Evolutionary conservation across 2,888 invertebrate species (phyloP).

Genomic region (Octonoba sinensis): DNA sequence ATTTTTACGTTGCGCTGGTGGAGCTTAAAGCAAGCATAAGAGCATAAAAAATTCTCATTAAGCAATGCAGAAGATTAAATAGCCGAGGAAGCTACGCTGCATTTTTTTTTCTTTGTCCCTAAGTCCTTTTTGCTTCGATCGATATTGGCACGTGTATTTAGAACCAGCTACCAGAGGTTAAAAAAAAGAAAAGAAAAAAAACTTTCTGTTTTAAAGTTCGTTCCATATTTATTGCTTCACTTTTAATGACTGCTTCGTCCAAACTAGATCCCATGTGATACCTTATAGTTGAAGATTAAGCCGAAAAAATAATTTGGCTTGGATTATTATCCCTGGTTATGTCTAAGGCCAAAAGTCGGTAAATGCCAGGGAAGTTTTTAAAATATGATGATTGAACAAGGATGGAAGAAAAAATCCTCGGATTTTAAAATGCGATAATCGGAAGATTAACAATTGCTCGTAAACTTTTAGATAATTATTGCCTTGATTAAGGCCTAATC

Average conservation of each 20-base stretch:
- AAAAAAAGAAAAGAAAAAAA: slow-evolving; percentile 24
- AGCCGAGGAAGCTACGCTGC: slow-evolving; percentile 37
- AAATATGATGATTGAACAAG: slow-evolving; percentile 41
- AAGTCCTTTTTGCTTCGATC: slow-evolving; percentile 45
- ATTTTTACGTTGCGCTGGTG: slow-evolving; percentile 50
- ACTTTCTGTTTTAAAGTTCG: slow-evolving; percentile 32
- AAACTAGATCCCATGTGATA: slow-evolving; percentile 31
- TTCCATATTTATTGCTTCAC: slow-evolving; percentile 43
- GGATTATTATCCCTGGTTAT: slow-evolving; percentile 41
- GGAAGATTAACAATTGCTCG: slow-evolving; percentile 40
- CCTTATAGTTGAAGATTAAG: slow-evolving; percentile 33
- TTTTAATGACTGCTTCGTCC: slow-evolving; percentile 29
- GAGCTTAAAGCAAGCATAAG: slow-evolving; percentile 52
- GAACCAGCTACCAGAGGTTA: slow-evolving; percentile 10
- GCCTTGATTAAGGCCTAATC: slow-evolving; percentile 6
- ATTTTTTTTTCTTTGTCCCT: slow-evolving; percentile 35
- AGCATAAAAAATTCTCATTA: slow-evolving; percentile 53
- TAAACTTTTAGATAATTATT: slow-evolving; percentile 37
- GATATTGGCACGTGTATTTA: slow-evolving; percentile 26
- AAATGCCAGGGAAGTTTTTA: slow-evolving; percentile 35
- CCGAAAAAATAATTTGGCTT: slow-evolving; percentile 33
- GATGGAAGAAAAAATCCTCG: neutral
- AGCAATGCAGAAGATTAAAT: slow-evolving; percentile 63
- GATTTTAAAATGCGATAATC: slow-evolving; percentile 45
- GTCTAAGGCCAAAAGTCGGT: slow-evolving; percentile 13